A percentile compares a stretch with the other conserved stretches of the same genome.
These are phyloP conservation scores for Malurus splendens DNA, from an alignment of 2,797 vertebrate genomes.

Conservation along the genomic window DNA sequence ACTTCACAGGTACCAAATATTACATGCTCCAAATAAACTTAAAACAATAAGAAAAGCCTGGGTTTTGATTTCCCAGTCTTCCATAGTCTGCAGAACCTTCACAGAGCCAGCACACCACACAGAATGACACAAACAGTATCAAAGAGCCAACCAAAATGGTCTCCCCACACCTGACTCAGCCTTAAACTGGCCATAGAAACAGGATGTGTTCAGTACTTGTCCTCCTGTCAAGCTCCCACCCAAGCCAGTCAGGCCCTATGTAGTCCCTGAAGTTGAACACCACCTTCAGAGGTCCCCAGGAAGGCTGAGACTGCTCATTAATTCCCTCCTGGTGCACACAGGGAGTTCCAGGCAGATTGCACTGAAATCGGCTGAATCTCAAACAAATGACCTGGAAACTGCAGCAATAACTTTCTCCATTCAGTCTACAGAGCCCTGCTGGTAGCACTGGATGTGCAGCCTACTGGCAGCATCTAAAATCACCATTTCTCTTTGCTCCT, in stretches of 20 bases:
- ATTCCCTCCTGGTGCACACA: not conserved
- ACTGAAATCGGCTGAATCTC: not conserved
- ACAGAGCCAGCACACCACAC: not conserved
- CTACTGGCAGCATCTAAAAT: not conserved
- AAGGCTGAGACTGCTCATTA: not conserved
- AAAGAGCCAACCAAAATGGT: not conserved
- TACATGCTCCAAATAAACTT: not conserved
- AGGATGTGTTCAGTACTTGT: not conserved
- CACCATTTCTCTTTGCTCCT: not conserved
- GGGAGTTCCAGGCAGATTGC: not conserved
- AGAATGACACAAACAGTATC: not conserved
- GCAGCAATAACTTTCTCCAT: not conserved
- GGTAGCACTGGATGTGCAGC: not conserved
- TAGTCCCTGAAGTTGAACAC: not conserved
- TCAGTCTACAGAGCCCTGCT: not conserved
- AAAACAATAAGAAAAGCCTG: not conserved
- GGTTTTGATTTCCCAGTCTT: not conserved
- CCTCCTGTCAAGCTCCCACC: not conserved
- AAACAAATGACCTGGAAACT: not conserved
- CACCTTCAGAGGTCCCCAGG: not conserved
- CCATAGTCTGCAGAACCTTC: not conserved
- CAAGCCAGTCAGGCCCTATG: not conserved
- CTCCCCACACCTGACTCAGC: not conserved
- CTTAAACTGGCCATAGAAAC: not conserved
- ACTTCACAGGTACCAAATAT: not conserved